Evolutionary conservation across 2,888 invertebrate species (phyloP), one percentile per base, ranked within the genome.

Genomic region (Quadroppia sp.): DNA sequence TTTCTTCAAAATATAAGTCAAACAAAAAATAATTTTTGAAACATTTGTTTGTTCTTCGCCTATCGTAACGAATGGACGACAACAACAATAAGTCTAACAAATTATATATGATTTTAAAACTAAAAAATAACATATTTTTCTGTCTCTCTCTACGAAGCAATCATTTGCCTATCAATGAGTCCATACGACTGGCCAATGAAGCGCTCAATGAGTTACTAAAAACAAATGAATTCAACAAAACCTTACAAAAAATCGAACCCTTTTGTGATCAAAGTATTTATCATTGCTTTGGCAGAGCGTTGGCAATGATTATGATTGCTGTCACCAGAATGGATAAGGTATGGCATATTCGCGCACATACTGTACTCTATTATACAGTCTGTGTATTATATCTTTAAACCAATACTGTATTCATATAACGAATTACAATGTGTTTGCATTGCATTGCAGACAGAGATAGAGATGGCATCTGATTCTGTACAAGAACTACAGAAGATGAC

Each of bases 361-460:
- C 48, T 40, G 6, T 20, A 28, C 20, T 30, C 11, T 59, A 13
- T 25, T 17, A 23, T 13, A 61, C 30, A 61, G 32, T 7, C 32
- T 17, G 32, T 30, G 17, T n/a, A 32, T 61, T 3, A 30, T 20
- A n/a, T 48, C 23, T 53, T 4, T 7, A 53, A 23, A 23, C 7
- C 25, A 1, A 53, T 53, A 25, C 13, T 53, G n/a, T 1, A 1
- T n/a, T 17, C 9, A 25, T 28, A 2, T 20, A 56, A 56, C n/a
- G 15, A 50, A 50, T 50, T 50, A 13, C 7, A 50, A n/a, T 17
- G n/a, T 13, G 50, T 7, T n/a, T n/a, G n/a, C n/a, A 50, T 50
- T 50, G 15, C 28, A 28, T 72, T 72, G 3, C 23, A 74, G 74
- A 70, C 13, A 4, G 74, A 74, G 13, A 45, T 74, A 9, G 74